Percentiles rank a stretch among this genome's conserved stretches.
These are phyloP conservation scores for Platysternon megacephalum DNA, from an alignment of 2,113 vertebrate genomes.

Conservation along the genomic window DNA sequence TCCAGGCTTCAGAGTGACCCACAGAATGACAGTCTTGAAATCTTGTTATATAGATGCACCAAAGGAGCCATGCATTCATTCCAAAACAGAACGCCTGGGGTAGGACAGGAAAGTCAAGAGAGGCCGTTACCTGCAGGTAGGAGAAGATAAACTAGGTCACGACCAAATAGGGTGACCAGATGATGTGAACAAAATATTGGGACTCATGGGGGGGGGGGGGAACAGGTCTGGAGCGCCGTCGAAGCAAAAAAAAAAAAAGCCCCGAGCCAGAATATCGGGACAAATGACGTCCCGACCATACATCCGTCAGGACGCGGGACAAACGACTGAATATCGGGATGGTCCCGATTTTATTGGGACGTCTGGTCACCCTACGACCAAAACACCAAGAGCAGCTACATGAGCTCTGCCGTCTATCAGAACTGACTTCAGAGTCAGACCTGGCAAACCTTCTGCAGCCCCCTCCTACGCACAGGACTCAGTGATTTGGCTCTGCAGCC, in stretches of 20 bases:
- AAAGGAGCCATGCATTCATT: conserved; percentile 33
- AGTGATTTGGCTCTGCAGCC: conserved; percentile 21
- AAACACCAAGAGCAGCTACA: background rate
- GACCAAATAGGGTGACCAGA: too few relatives aligned
- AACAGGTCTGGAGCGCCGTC: too few relatives aligned
- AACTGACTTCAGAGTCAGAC: background rate
- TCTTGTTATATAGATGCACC: background rate
- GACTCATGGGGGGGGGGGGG: too few relatives aligned
- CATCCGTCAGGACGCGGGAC: too few relatives aligned
- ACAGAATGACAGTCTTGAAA: background rate
- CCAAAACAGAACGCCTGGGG: conserved; percentile 42
- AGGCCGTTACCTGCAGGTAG: background rate
- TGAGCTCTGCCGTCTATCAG: conserved; percentile 24
- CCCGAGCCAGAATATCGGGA: too few relatives aligned
- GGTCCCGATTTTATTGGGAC: too few relatives aligned
- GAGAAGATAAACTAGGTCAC: background rate
- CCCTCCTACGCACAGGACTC: conserved; percentile 11
- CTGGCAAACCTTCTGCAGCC: fast-evolving
- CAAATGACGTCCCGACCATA: too few relatives aligned
- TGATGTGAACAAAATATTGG: too few relatives aligned
- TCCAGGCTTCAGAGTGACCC: background rate
- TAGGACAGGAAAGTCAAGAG: background rate
- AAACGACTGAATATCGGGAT: too few relatives aligned
- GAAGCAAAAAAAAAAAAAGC: too few relatives aligned
- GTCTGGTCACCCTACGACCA: too few relatives aligned